Percentiles rank a stretch among this genome's conserved stretches.
Conservation (phyloP, 2,113 vertebrate species). For the Microcebus lehilahytsara region DNA sequence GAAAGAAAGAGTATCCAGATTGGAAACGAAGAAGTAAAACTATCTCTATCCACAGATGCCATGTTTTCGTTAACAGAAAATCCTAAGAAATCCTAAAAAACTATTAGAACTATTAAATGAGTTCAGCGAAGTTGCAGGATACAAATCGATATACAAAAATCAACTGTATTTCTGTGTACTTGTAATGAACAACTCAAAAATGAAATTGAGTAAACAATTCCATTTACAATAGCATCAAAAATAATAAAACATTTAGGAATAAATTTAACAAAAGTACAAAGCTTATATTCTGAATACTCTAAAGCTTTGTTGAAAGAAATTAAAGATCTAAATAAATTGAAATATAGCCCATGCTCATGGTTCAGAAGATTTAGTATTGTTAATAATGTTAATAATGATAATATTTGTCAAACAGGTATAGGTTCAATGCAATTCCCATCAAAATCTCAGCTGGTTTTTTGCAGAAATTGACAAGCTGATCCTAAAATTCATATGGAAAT, state of each 20-base stretch:
- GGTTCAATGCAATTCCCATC: neutral
- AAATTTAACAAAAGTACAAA: neutral
- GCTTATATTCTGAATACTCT: neutral
- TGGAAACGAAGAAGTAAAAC: neutral
- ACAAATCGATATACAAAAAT: neutral
- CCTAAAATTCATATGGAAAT: neutral
- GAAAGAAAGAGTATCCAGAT: neutral
- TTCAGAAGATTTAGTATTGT: neutral
- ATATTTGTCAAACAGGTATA: neutral
- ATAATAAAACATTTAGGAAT: neutral
- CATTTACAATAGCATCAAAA: neutral
- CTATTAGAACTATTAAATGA: neutral
- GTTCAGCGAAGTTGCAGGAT: neutral
- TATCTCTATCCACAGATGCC: neutral
- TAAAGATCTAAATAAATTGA: slow-evolving; percentile 23
- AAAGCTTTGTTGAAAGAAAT: neutral
- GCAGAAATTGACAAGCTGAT: neutral
- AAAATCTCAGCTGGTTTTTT: neutral
- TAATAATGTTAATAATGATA: neutral
- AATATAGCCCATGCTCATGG: neutral
- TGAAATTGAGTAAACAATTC: neutral
- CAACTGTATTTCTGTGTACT: neutral
- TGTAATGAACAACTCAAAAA: neutral
- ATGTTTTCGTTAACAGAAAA: neutral
- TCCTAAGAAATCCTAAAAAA: neutral